Evolutionary conservation across 2,113 vertebrate species (phyloP), one percentile per base, ranked within the genome.

Genomic region (Dicentrarchus labrax): DNA sequence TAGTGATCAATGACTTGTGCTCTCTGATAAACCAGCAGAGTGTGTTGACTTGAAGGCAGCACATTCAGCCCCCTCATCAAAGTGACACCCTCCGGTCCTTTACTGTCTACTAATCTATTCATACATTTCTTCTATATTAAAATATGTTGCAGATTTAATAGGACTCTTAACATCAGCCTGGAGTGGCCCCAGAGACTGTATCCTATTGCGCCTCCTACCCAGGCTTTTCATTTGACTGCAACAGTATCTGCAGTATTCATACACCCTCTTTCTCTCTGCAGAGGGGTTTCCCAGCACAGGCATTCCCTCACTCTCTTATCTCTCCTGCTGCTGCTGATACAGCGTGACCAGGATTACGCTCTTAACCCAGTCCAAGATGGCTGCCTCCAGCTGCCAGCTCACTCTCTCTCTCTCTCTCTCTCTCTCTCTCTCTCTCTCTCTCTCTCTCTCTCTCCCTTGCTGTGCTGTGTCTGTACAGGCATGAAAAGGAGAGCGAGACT

Each of bases 321-420:
- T 78, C 79, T 73, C 50, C 89, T 86, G 30, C 77, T 86, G 76
- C 90, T 91, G 92, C 92, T 93, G 92, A 94, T 89, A 51, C 88
- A 93, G 88, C 86, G 39, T 87, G 87, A 90, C 87, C 86, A 89
- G 79, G 84, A 91, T 92, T 90, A 88, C 36, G 72, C 83, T 91
- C 89, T 88, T 87, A 89, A 88, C 85, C 88, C 71, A 77, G 78
- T 90, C 89, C 91, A 94, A 94, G 83, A 93, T 93, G 91, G 92
- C 86, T 86, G 76, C 85, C 75, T 86, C 54, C 61, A 85, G 69
- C 88, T 89, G 78, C 66, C 51, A 79, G 59, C 72, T 75, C 72
- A 16, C 65, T 19, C 76, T 59, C 30, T 67, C 22, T 43, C 17
- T 39, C 16, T 13, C 4, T 19, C 21, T 22, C 21, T 19, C 9